phyloP scores from a whole-genome alignment of 1,140 invertebrate genomes.

The Chionoecetes opilio region DNA sequence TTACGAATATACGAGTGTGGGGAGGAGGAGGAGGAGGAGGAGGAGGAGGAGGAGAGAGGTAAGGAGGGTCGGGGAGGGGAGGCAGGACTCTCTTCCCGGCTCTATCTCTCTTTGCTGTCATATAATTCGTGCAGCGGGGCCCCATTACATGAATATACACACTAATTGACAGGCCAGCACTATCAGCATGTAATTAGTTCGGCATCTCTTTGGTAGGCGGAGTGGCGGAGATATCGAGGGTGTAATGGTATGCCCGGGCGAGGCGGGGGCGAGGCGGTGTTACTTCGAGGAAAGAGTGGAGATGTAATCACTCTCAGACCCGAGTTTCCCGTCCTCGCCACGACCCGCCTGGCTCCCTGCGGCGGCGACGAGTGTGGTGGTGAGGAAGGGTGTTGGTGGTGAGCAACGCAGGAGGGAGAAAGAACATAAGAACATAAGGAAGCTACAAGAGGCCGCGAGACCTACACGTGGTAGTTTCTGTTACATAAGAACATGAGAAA shows the following conservation, averaged over 20 bases:
- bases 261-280: neutral
- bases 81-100: neutral
- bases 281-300: slow-evolving; percentile 1
- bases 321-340: neutral
- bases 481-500: too few relatives aligned
- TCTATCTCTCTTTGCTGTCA: slow-evolving; percentile 51
- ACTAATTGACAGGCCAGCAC: slow-evolving; percentile 62
- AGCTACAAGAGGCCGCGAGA: too few relatives aligned
- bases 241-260: slow-evolving; percentile 16
- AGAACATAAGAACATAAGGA: too few relatives aligned
- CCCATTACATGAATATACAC: slow-evolving; percentile 67
- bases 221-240: neutral
- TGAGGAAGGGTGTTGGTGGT: neutral
- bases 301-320: slow-evolving; percentile 1
- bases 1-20: neutral
- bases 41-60: neutral
- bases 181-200: slow-evolving; percentile 67
- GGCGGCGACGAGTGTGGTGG: neutral
- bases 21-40: too few relatives aligned
- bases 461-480: too few relatives aligned
- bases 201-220: slow-evolving; percentile 52
- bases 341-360: neutral
- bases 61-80: neutral
- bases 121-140: slow-evolving; percentile 52
- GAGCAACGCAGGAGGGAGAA: neutral